Conservation (phyloP, 2,888 invertebrate genomes). For the Subacronicta megacephala region DNA sequence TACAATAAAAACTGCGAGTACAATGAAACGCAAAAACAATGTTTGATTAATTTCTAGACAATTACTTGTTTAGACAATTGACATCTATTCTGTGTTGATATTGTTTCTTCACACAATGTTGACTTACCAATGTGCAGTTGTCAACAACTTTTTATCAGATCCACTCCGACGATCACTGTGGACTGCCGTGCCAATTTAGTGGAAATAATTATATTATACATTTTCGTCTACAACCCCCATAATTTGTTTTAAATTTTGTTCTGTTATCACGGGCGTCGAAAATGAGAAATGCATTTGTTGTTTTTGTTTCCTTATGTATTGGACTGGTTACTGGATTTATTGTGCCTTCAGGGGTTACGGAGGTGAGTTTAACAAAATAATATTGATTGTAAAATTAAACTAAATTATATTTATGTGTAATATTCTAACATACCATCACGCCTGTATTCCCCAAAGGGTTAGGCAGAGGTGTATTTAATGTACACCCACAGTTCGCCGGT, state of each 20-base stretch:
- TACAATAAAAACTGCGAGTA: conserved; percentile 12
- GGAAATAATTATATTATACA: conserved; percentile 21
- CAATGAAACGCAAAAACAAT: neutral
- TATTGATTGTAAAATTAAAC: too few relatives aligned
- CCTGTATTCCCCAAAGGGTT: too few relatives aligned
- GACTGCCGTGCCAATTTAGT: conserved; percentile 11
- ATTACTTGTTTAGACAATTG: conserved; percentile 27
- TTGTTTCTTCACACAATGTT: conserved; percentile 17
- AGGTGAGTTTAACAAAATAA: conserved; percentile 76
- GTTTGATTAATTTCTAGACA: conserved; percentile 33
- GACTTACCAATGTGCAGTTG: conserved; percentile 10
- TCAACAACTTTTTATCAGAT: conserved; percentile 34
- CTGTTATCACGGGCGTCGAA: conserved; percentile 42
- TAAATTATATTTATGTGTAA: too few relatives aligned
- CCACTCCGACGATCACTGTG: neutral
- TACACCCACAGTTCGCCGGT: too few relatives aligned
- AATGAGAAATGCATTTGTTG: conserved; percentile 73
- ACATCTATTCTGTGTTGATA: conserved; percentile 18
- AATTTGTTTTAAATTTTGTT: conserved; percentile 36
- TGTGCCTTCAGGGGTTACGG: conserved; percentile 62
- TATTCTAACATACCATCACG: too few relatives aligned
- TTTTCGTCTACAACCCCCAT: neutral
- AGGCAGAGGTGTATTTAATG: too few relatives aligned
- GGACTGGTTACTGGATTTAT: conserved; percentile 69
- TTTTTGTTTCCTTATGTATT: conserved; percentile 72